phyloP scores from a whole-genome alignment of 1,140 invertebrate genomes.

The Musca vetustissima region DNA sequence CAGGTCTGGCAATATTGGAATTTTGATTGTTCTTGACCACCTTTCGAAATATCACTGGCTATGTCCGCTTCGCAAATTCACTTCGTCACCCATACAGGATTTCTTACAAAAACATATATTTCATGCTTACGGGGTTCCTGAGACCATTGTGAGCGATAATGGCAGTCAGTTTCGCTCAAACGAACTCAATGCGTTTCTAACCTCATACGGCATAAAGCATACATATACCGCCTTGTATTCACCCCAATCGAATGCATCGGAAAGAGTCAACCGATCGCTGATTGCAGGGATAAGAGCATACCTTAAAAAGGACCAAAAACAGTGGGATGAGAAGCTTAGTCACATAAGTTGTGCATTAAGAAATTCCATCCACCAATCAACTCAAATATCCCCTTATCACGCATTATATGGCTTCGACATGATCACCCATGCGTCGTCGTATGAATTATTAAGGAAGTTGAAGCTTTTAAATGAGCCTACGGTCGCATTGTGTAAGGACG shows the following conservation, averaged over 20 bases:
- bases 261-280: background rate
- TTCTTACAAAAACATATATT: background rate
- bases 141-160: too few species aligned
- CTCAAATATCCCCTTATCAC: background rate
- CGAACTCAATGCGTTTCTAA: background rate
- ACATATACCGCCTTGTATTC: too few species aligned
- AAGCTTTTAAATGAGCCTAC: background rate
- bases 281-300: constrained; percentile 6
- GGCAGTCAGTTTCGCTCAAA: background rate
- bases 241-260: constrained; percentile 6
- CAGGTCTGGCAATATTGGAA: too few species aligned
- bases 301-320: too few species aligned
- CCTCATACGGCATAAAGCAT: background rate
- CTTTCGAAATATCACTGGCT: background rate
- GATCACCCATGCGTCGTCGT: too few species aligned
- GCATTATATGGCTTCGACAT: constrained; percentile 15
- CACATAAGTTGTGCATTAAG: background rate
- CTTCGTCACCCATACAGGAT: background rate
- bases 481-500: background rate
- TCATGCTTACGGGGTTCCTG: too few species aligned
- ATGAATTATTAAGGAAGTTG: too few species aligned
- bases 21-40: background rate
- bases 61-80: background rate
- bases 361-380: background rate
- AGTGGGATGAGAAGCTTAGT: too few species aligned